Percentiles rank a stretch among this genome's conserved stretches.
phyloP scores from a whole-genome alignment of 2,797 vertebrate genomes.

The Chelidonichthys spinosus region DNA sequence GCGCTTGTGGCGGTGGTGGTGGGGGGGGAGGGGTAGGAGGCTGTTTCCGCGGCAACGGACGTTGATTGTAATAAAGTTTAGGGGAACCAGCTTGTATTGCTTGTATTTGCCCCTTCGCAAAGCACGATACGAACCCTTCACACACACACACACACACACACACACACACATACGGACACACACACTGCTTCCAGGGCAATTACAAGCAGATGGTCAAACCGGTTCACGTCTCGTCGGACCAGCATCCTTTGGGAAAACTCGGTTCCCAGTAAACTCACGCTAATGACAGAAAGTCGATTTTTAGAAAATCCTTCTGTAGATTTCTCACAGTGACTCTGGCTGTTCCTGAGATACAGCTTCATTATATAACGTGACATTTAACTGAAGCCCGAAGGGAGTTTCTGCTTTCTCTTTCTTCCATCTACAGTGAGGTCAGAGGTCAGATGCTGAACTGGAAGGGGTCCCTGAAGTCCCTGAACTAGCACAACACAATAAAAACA shows the following conservation, averaged over 20 bases:
- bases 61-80: slow-evolving; percentile 7
- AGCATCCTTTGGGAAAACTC: slow-evolving; percentile 3
- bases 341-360: slow-evolving; percentile 3
- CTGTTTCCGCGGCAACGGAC: slow-evolving; percentile 69
- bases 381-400: slow-evolving; percentile 26
- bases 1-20: slow-evolving; percentile 1
- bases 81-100: slow-evolving; percentile 3
- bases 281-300: slow-evolving; percentile 11
- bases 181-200: slow-evolving; percentile 17
- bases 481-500: too few relatives aligned
- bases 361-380: slow-evolving; percentile 44
- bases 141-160: neutral
- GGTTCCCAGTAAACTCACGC: slow-evolving; percentile 1
- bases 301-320: too few relatives aligned
- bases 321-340: neutral
- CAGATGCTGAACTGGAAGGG: neutral
- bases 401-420: slow-evolving; percentile 19
- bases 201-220: slow-evolving; percentile 19
- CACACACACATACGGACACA: neutral
- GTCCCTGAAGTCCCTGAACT: too few relatives aligned
- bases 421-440: neutral
- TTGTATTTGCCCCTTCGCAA: slow-evolving; percentile 1
- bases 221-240: slow-evolving; percentile 8
- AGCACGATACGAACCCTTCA: slow-evolving; percentile 38
- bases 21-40: slow-evolving; percentile 20